Evolutionary conservation across 2,888 invertebrate genomes (phyloP), one percentile per base, ranked within the genome.

Genomic region (Pachymerium ferrugineum): DNA sequence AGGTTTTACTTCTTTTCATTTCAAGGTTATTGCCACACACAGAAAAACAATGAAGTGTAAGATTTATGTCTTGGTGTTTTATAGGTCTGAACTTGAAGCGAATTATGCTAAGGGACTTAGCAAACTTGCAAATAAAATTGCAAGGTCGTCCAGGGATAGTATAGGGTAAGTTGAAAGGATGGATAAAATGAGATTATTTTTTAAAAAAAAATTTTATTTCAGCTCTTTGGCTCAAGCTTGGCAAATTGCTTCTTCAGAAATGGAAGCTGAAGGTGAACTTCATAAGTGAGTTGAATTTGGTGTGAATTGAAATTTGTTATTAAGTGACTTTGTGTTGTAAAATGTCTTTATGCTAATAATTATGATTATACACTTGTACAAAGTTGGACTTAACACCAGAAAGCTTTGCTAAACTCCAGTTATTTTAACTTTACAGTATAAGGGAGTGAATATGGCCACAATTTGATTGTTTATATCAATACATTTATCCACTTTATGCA

Each of bases 251-350:
- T 94, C 93, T 72, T 85, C 89, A n/a, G 94, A 94, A 84, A 91
- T 96, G 89, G 96, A 96, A 83, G 88, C 90, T 77, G 90, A 94
- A 79, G 91, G 94, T 35, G 95, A 96, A 81, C 88, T 92, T 73
- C 96, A 96, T 85, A 89, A 89, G 87, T 88, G 83, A 78, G 82
- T 77, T 19, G 42, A 14, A 28, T 68, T 14, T 2, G 38, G 3
- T 38, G 38, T 38, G n/a, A n/a, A 38, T n/a, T 1, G 1, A 35
- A 14, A n/a, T 35, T n/a, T n/a, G n/a, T n/a, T n/a, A n/a, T n/a
- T n/a, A n/a, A n/a, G n/a, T n/a, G n/a, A n/a, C n/a, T n/a, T n/a
- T n/a, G n/a, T n/a, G n/a, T n/a, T n/a, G n/a, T n/a, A n/a, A n/a
- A n/a, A n/a, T n/a, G n/a, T n/a, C n/a, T n/a, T n/a, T n/a, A n/a